Evolutionary conservation across 2,888 invertebrate species (phyloP), one percentile per base, ranked within the genome.

Genomic region (Alsophila aescularia): DNA sequence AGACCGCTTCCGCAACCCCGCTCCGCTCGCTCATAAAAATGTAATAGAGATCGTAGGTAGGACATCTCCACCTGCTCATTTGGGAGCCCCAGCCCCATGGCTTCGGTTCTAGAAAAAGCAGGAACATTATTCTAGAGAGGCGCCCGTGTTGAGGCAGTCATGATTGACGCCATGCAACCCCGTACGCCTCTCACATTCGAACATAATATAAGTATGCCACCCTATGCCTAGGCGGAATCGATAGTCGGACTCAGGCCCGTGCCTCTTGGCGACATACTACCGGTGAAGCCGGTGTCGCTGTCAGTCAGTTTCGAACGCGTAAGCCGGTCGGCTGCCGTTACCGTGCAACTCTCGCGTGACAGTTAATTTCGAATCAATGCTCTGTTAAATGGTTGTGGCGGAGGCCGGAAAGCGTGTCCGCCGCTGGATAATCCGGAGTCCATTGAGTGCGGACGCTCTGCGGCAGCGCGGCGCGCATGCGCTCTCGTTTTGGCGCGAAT

Each of bases 401-500:
- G 72, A 72, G 73, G 75, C 81, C 83, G 87, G 84, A 82, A 86
- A 84, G 82, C 87, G 85, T 83, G 81, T 86, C 86, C 84, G 75
- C 79, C 78, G 85, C 77, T 79, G 83, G 81, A 81, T 83, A 83
- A 81, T 85, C 83, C 80, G 75, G 77, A 79, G 77, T 83, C 87
- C 86, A 90, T 87, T 89, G 88, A 92, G 87, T 83, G 85, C 80
- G 85, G 85, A 84, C 18, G 18, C 87, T 87, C 81, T 87, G 90
- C 87, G 85, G 88, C 85, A 84, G 72, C 82, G 78, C 73, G 76
- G 62, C 85, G 86, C 90, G 89, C 91, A 88, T 76, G 88, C 90
- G 89, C 86, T 80, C 81, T 87, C 80, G 84, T 90, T 92, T 91
- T 91, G 92, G 92, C 92, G 92, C 92, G 92, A 92, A 92, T 85